A percentile compares a stretch with the other conserved stretches of the same genome.
Evolutionary conservation across 2,113 vertebrate genomes (phyloP).

Genomic region (Merops nubicus): DNA sequence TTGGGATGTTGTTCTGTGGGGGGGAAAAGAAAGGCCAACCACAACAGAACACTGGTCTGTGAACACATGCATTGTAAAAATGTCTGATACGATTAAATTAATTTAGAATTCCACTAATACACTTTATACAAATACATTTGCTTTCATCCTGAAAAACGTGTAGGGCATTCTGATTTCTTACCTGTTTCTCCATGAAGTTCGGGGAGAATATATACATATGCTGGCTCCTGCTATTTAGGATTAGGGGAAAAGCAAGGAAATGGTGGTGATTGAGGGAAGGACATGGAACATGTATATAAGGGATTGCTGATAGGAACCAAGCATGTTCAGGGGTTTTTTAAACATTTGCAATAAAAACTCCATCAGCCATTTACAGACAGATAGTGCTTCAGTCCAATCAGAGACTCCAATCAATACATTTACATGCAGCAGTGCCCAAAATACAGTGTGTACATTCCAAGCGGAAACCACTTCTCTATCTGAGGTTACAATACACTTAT

Average conservation of each 20-base stretch:
- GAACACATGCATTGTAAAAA: neutral
- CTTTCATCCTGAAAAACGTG: neutral
- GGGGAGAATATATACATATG: neutral
- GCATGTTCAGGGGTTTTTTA: neutral
- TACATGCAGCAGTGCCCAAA: neutral
- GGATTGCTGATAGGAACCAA: neutral
- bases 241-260: neutral
- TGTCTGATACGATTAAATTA: neutral
- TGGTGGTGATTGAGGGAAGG: neutral
- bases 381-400: neutral
- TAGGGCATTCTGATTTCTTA: neutral
- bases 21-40: neutral
- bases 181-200: rapidly evolving
- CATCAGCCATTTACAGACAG: neutral
- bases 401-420: neutral
- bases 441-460: neutral
- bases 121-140: neutral
- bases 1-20: neutral
- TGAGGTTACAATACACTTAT: neutral
- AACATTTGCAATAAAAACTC: neutral
- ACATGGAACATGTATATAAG: neutral
- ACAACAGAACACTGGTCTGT: neutral
- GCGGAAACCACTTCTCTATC: neutral
- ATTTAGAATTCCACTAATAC: neutral
- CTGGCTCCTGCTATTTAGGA: neutral